A percentile compares a stretch with the other conserved stretches of the same genome.
Evolutionary conservation across 92 coral and sea anemone genomes (phyloP).

Genomic region (Porites rus): DNA sequence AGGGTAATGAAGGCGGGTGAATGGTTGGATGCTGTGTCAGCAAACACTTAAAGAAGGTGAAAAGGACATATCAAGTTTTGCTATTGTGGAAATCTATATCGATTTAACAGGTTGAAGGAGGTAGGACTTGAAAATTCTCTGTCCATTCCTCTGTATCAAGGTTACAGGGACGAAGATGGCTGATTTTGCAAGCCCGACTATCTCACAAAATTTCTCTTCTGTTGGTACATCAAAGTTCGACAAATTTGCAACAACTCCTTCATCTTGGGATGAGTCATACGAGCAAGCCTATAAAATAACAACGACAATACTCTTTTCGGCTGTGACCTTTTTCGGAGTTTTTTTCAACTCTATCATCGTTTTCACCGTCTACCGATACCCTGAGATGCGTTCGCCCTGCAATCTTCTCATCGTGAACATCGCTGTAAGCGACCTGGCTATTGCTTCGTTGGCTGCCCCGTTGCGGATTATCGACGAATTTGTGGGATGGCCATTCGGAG

Average conservation of each 20-base stretch:
- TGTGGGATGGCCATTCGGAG: conserved; percentile 83
- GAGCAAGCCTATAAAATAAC: conserved; percentile 41
- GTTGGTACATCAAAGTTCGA: background rate
- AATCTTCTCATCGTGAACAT: conserved; percentile 75
- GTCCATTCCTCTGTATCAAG: background rate
- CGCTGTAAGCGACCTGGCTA: conserved; percentile 73
- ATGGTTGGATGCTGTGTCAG: background rate
- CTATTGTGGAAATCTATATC: background rate
- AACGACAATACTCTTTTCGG: conserved; percentile 56
- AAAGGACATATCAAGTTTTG: conserved; percentile 7
- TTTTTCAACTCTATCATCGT: conserved; percentile 55
- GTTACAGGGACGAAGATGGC: conserved; percentile 3
- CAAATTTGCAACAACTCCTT: background rate
- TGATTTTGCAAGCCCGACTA: background rate
- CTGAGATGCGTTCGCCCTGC: conserved; percentile 78
- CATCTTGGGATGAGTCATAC: background rate
- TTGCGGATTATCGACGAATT: conserved; percentile 68
- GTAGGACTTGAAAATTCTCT: background rate
- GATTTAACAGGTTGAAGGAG: background rate
- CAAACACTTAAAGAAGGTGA: background rate
- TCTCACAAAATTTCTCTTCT: conserved; percentile 15
- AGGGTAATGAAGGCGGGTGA: background rate
- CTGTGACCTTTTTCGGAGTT: conserved; percentile 55
- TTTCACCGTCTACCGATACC: conserved; percentile 63
- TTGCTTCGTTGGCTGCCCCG: conserved; percentile 74